A percentile compares a stretch with the other conserved stretches of the same genome.
phyloP scores from a whole-genome alignment of 2,888 invertebrate species.

The Lepas anatifera region DNA sequence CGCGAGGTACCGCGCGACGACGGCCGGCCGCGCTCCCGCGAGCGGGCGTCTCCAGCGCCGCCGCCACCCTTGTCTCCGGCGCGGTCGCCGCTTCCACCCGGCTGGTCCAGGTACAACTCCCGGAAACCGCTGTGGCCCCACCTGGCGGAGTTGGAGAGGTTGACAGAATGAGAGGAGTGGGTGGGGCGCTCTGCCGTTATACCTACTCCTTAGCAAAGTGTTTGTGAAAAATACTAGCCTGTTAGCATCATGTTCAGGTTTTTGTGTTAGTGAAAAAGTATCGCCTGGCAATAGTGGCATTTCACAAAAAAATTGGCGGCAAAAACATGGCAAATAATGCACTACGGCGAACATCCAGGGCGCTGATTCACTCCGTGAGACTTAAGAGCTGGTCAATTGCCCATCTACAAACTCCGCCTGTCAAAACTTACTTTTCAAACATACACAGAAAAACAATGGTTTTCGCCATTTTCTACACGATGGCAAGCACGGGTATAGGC shows the following conservation, averaged over 20 bases:
- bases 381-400: too few relatives aligned
- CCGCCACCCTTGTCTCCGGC: too few relatives aligned
- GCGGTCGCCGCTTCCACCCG: background rate
- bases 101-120: conserved; percentile 63
- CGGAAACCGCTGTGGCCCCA: conserved; percentile 93
- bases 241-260: background rate
- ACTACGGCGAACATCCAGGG: too few relatives aligned
- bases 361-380: too few relatives aligned
- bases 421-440: background rate
- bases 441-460: background rate
- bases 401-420: background rate
- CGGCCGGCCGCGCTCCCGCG: background rate
- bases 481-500: too few relatives aligned
- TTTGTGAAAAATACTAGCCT: background rate
- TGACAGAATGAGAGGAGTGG: too few relatives aligned
- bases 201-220: background rate
- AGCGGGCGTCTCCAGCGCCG: too few relatives aligned
- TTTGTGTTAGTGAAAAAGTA: background rate
- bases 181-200: background rate
- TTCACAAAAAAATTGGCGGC: too few relatives aligned
- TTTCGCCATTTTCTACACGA: background rate
- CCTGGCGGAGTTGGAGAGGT: conserved; percentile 37
- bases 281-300: background rate
- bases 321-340: too few relatives aligned
- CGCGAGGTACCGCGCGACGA: background rate